Conservation (phyloP, 1,140 invertebrate genomes). For the Ruditapes philippinarum region DNA sequence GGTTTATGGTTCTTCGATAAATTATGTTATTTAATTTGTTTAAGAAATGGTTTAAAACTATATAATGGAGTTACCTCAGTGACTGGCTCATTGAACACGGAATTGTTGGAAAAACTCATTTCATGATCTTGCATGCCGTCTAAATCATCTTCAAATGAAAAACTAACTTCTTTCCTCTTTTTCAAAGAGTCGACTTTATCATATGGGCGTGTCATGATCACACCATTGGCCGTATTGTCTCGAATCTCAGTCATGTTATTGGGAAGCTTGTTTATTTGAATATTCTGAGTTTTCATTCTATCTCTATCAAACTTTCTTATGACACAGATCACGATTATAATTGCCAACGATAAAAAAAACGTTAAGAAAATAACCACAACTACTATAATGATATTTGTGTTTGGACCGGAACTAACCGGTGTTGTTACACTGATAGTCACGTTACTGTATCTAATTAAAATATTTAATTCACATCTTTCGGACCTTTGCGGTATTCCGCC, state of each 20-base stretch:
- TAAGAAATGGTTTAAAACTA: neutral
- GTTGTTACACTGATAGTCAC: conserved; percentile 63
- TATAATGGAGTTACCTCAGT: conserved; percentile 38
- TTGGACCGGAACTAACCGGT: conserved; percentile 46
- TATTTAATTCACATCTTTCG: conserved; percentile 64
- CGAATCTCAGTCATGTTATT: conserved; percentile 64
- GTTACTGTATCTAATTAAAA: conserved; percentile 77
- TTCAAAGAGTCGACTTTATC: conserved; percentile 62
- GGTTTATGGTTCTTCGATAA: too few relatives aligned
- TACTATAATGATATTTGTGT: conserved; percentile 78
- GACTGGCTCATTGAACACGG: conserved; percentile 43
- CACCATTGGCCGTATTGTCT: conserved; percentile 51
- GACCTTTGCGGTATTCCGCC: conserved; percentile 71
- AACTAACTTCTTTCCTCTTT: conserved; percentile 78
- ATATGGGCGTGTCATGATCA: conserved; percentile 41
- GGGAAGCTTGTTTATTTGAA: conserved; percentile 62
- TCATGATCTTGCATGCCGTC: conserved; percentile 65
- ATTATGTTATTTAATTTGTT: too few relatives aligned
- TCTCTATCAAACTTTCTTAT: conserved; percentile 71
- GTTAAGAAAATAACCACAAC: conserved; percentile 79
- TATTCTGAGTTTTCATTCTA: conserved; percentile 44
- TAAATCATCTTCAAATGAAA: conserved; percentile 74
- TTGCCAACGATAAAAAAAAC: conserved; percentile 75
- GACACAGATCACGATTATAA: conserved; percentile 77
- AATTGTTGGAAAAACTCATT: conserved; percentile 59